These are phyloP conservation scores for Hirtodrosophila trivittata DNA, from an alignment of 2,888 invertebrate genomes.

Conservation along the genomic window DNA sequence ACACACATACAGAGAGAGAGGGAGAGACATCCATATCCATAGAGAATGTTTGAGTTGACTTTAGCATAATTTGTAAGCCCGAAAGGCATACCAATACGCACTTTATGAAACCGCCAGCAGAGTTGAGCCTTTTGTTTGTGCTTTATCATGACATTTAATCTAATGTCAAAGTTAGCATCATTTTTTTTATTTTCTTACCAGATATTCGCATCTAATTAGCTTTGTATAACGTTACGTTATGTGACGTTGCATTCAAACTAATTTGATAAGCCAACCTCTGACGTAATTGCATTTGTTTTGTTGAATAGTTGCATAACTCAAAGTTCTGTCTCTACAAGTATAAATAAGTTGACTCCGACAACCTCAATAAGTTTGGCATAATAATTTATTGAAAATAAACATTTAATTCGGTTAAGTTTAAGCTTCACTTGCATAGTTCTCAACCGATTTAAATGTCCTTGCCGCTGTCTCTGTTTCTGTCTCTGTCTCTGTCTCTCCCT, in stretches of 20 bases:
- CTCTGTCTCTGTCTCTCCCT: too few relatives aligned
- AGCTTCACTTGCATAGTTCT: neutral
- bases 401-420: neutral
- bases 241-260: too few relatives aligned
- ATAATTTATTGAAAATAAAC: constrained; percentile 6
- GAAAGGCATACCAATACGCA: constrained; percentile 19
- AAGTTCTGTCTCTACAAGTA: too few relatives aligned
- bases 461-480: too few relatives aligned
- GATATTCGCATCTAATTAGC: constrained; percentile 45
- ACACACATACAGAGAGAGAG: constrained; percentile 6
- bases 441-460: too few relatives aligned
- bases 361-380: too few relatives aligned
- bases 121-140: constrained; percentile 51
- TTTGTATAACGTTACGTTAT: constrained; percentile 25
- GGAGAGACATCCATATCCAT: neutral
- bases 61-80: constrained; percentile 46
- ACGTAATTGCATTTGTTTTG: constrained; percentile 50
- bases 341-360: too few relatives aligned
- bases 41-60: constrained; percentile 37
- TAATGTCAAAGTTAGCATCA: constrained; percentile 49
- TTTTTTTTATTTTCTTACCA: constrained; percentile 29
- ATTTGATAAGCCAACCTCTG: constrained; percentile 11
- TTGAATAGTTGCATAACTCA: constrained; percentile 20
- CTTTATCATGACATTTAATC: constrained; percentile 46
- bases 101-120: constrained; percentile 16